Evolutionary conservation across 2,113 vertebrate genomes (phyloP).

Genomic region (Panthera uncia): DNA sequence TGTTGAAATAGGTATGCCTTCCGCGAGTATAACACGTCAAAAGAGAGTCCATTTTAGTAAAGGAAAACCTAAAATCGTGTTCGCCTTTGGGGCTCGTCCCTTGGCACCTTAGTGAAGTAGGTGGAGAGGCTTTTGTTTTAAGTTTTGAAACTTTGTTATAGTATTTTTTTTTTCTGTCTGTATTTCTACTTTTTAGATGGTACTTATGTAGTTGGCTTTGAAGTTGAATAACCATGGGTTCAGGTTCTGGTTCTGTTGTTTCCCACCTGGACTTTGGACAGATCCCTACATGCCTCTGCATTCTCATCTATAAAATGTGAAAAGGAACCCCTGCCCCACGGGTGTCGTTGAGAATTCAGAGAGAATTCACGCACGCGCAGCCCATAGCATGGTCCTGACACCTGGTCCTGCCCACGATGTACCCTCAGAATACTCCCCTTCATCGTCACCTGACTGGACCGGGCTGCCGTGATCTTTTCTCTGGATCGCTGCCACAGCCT

Average conservation of each 20-base stretch:
- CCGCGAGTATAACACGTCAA: neutral
- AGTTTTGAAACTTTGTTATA: neutral
- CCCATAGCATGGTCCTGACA: neutral
- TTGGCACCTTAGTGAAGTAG: neutral
- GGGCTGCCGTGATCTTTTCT: neutral
- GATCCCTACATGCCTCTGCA: neutral
- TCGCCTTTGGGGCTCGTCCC: neutral
- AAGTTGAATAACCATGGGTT: neutral
- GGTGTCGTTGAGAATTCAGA: neutral
- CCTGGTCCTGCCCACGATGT: neutral
- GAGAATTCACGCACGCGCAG: accelerated
- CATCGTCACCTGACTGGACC: neutral
- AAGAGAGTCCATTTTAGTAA: neutral
- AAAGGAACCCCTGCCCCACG: neutral
- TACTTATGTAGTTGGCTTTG: neutral
- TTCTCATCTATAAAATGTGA: neutral
- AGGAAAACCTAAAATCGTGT: neutral
- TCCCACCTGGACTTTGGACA: neutral
- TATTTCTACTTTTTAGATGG: neutral
- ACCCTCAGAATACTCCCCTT: neutral
- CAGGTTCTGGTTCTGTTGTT: neutral
- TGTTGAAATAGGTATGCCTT: slow-evolving; percentile 95
- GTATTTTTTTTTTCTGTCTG: neutral
- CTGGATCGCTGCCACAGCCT: neutral
- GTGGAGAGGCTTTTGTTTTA: neutral